Percentiles rank a stretch among this genome's conserved stretches.
phyloP scores from a whole-genome alignment of 2,888 invertebrate genomes.

The Agonopterix arenella region DNA sequence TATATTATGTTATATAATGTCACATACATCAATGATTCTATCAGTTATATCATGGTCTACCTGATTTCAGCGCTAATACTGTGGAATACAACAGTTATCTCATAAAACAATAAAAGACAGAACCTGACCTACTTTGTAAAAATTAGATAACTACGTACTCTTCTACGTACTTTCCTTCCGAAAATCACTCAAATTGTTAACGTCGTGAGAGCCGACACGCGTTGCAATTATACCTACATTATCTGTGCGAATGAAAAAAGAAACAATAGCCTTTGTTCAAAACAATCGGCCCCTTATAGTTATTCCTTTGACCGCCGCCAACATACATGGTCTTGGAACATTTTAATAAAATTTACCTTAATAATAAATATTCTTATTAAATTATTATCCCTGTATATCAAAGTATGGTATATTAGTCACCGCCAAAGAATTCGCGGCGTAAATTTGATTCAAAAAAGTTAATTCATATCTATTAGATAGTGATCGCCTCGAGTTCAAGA shows the following conservation, averaged over 20 bases:
- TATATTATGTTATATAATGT: constrained; percentile 17
- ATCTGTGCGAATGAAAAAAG: constrained; percentile 57
- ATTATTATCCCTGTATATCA: constrained; percentile 8
- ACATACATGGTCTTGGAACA: constrained; percentile 32
- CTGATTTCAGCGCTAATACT: no score
- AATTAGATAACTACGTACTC: constrained; percentile 33
- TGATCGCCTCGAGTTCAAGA: constrained; percentile 30
- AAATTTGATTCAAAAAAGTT: constrained; percentile 14
- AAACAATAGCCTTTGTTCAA: constrained; percentile 69
- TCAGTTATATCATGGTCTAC: not conserved
- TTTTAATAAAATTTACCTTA: constrained; percentile 1
- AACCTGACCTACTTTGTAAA: constrained; percentile 23
- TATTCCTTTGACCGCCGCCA: constrained; percentile 48
- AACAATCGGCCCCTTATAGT: constrained; percentile 46
- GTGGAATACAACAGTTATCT: not conserved
- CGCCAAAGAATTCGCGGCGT: constrained; percentile 3
- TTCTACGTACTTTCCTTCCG: constrained; percentile 28
- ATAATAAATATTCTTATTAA: constrained; percentile 1
- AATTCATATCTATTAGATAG: constrained; percentile 22
- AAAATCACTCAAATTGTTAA: constrained; percentile 24
- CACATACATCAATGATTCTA: not conserved
- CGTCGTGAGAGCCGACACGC: constrained; percentile 34
- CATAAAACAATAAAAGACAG: not conserved
- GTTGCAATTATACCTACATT: constrained; percentile 34
- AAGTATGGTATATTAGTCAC: constrained; percentile 3